A percentile compares a stretch with the other conserved stretches of the same genome.
Conservation (phyloP, 2,888 invertebrate genomes). For the Synergus umbraculus region DNA sequence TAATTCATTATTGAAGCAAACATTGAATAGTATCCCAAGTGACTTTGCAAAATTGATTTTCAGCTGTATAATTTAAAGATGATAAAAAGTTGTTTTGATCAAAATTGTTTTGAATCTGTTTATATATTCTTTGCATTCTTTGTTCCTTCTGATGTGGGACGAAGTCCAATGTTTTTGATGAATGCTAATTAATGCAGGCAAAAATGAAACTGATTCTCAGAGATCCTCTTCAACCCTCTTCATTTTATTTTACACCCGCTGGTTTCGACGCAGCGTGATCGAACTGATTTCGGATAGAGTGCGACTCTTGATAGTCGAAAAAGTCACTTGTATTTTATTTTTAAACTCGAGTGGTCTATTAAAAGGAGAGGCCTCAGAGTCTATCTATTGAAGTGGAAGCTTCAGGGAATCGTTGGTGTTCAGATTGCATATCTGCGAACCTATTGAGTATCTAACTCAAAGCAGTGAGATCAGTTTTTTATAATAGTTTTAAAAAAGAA, state of each 20-base stretch:
- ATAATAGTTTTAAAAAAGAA: not conserved
- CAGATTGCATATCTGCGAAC: constrained; percentile 3
- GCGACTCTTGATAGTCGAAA: constrained; percentile 29
- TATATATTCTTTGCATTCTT: not conserved
- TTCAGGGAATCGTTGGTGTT: not conserved
- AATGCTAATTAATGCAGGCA: constrained; percentile 26
- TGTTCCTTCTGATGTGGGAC: not conserved
- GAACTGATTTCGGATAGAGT: constrained; percentile 14
- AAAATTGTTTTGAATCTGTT: constrained; percentile 14
- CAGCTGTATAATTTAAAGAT: not conserved
- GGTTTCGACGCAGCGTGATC: not conserved
- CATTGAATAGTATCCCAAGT: not conserved
- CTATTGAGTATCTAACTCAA: constrained; percentile 5
- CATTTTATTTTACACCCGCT: constrained; percentile 28
- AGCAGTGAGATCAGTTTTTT: not conserved
- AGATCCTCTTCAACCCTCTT: constrained; percentile 13
- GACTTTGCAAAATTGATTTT: not conserved
- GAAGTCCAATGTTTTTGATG: not conserved
- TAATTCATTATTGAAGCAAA: not conserved
- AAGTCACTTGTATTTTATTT: constrained; percentile 25
- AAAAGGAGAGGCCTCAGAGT: constrained; percentile 2
- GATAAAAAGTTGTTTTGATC: not conserved
- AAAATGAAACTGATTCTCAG: constrained; percentile 30
- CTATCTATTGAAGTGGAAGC: constrained; percentile 25
- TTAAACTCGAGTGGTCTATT: constrained; percentile 22